Base-by-base conservation (phyloP, 2,888 invertebrate genomes). In the Ptychoptera albimana region DNA sequence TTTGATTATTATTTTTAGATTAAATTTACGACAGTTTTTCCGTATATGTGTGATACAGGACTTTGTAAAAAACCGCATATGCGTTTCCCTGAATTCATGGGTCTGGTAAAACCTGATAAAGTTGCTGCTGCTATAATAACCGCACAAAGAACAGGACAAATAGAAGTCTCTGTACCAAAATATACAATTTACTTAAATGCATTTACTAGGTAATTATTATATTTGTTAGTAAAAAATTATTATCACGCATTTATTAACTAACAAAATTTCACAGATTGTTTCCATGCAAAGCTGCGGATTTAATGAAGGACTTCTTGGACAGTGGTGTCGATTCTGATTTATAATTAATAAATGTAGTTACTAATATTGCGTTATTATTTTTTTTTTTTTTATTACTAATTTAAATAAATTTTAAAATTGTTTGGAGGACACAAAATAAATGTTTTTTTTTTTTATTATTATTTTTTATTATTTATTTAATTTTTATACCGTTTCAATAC, bases 41-140 rank as follows among this genome's bases (percentile, higher is more conserved):
- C 93, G 0, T 88, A 82, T 63, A 87, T 91, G 67, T 84, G 88
- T 23, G 80, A 86, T 59, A 91, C 89, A 0, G 88, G 87, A 0
- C 68, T 91, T 16, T 82, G 85, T 60, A 82, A 83, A 61, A 79
- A 76, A 50, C 82, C 83, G 1, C 74, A 70, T 58, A 77, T 77
- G 57, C 77, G 78, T 55, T 85, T 82, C 64, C 73, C 76, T 2
- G 69, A 61, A 14, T 55, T 78, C 47, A 72, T 83, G 72, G 70
- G 72, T 55, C 60, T 82, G 55, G 67, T 83, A 38, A 59, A 72
- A 7, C 71, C 81, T 1, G 66, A 74, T 49, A 69, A 73, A 48
- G 82, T 79, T 1, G 82, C 79, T 1, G 65, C 69, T 43, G 61
- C 69, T 50, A 82, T 85, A 55, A 70, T 84, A 42, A 64, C 67